Evolutionary conservation across 2,797 vertebrate genomes (phyloP).

Genomic region (Alcedo quadribrachys): DNA sequence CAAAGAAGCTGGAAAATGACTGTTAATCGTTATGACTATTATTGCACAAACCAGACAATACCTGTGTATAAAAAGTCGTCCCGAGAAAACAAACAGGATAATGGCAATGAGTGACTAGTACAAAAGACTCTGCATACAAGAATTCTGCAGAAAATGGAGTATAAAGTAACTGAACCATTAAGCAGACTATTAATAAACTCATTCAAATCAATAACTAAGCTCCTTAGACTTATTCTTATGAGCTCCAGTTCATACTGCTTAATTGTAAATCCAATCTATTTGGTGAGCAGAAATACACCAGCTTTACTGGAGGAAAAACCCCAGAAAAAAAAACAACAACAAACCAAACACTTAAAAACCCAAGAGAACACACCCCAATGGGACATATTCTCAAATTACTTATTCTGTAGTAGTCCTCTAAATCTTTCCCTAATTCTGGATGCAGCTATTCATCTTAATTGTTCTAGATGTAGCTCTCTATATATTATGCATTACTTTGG

Average conservation of each 20-base stretch:
- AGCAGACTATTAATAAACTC: conserved; percentile 27
- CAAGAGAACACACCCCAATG: neutral
- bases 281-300: neutral
- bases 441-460: neutral
- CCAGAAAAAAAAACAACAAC: neutral
- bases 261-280: neutral
- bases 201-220: conserved; percentile 51
- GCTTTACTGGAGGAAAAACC: neutral
- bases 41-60: neutral
- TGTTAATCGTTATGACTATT: neutral
- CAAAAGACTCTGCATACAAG: neutral
- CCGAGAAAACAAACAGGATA: neutral
- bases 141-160: conserved; percentile 14
- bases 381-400: neutral
- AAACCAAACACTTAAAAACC: neutral
- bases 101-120: neutral
- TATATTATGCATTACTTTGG: neutral
- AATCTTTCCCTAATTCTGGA: neutral
- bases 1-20: neutral
- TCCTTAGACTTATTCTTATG: conserved; percentile 21
- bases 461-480: neutral
- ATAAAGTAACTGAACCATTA: conserved; percentile 23
- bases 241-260: conserved; percentile 4
- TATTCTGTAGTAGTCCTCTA: neutral
- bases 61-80: neutral